Evolutionary conservation across 2,888 invertebrate genomes (phyloP).

Genomic region (Agrilus mali): DNA sequence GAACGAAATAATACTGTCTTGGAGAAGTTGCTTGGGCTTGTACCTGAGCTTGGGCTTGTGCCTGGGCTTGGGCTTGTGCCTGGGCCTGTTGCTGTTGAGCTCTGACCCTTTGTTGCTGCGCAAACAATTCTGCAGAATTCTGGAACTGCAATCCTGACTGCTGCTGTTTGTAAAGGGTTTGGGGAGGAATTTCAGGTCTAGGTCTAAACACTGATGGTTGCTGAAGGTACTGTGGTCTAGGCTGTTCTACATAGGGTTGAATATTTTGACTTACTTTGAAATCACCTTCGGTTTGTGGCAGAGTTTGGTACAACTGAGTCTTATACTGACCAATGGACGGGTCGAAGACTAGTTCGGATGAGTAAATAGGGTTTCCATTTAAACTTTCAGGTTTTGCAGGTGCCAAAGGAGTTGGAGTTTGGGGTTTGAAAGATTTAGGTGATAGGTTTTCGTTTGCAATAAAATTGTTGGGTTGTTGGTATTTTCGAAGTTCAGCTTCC

Average conservation of each 20-base stretch:
- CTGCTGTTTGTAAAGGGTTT: constrained; percentile 43
- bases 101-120: constrained; percentile 36
- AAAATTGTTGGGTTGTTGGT: constrained; percentile 52
- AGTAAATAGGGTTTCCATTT: constrained; percentile 55
- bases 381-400: constrained; percentile 20
- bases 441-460: constrained; percentile 35
- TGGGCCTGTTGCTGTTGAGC: constrained; percentile 35
- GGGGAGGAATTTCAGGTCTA: constrained; percentile 19
- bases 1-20: constrained; percentile 47
- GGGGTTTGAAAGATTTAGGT: constrained; percentile 28
- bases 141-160: constrained; percentile 50
- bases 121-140: constrained; percentile 40
- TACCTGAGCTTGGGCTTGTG: constrained; percentile 28
- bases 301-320: constrained; percentile 61
- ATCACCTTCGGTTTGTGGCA: constrained; percentile 62
- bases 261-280: constrained; percentile 60
- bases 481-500: constrained; percentile 62
- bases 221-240: constrained; percentile 34
- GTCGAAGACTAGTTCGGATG: constrained; percentile 65
- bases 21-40: constrained; percentile 24
- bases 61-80: constrained; percentile 23
- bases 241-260: constrained; percentile 58
- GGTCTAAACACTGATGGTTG: constrained; percentile 39
- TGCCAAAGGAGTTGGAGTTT: constrained; percentile 29
- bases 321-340: constrained; percentile 67